Conservation (phyloP, 2,888 invertebrate species). For the Apeira syringaria region DNA sequence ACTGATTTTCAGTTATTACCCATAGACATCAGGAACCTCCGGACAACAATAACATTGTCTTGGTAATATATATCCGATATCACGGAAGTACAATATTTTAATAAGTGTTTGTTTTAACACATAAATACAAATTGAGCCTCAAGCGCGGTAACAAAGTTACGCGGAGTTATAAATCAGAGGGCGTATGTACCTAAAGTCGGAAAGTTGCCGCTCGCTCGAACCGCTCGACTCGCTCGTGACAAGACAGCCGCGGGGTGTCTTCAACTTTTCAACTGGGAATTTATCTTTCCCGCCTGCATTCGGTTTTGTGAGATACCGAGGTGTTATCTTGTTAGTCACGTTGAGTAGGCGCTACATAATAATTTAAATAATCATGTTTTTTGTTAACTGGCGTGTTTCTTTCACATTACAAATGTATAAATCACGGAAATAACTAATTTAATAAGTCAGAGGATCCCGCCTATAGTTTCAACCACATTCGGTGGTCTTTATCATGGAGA, state of each 20-base stretch:
- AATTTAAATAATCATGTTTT: too few species aligned
- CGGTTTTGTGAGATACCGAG: conserved; percentile 21
- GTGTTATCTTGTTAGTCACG: conserved; percentile 27
- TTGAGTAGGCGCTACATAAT: conserved; percentile 2
- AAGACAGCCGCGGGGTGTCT: conserved; percentile 45
- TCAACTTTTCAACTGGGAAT: conserved; percentile 45
- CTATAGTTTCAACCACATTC: too few species aligned
- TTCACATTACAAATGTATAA: too few species aligned
- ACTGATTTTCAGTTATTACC: too few species aligned
- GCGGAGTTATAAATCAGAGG: conserved; percentile 48
- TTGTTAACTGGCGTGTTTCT: too few species aligned
- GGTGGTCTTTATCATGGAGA: too few species aligned
- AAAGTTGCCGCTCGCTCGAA: conserved; percentile 13
- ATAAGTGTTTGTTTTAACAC: conserved; percentile 24
- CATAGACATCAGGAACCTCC: too few species aligned
- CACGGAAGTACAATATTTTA: neutral
- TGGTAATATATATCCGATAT: too few species aligned
- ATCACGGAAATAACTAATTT: too few species aligned
- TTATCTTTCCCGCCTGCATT: conserved; percentile 37
- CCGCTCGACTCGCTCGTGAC: conserved; percentile 40
- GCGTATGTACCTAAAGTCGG: conserved; percentile 39
- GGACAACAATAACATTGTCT: too few species aligned
- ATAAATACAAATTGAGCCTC: conserved; percentile 33
- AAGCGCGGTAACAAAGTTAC: conserved; percentile 43
- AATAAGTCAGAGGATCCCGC: too few species aligned